Evolutionary conservation across 2,113 vertebrate genomes (phyloP), one percentile per base, ranked within the genome.

Genomic region (Laticauda colubrina): DNA sequence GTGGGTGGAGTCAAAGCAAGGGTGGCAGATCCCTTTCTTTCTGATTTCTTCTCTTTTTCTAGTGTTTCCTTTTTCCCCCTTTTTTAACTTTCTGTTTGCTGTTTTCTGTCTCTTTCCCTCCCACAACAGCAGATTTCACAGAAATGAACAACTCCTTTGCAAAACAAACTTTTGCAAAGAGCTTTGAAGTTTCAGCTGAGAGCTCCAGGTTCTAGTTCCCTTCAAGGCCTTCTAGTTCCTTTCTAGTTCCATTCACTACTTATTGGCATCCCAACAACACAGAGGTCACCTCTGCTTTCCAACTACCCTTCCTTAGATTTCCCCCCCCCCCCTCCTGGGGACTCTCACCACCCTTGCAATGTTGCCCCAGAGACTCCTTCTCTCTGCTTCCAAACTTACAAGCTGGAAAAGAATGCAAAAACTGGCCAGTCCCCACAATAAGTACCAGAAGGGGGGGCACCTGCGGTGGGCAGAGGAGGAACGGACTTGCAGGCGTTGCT

Each of bases 351-450:
- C 43, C 89, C 89, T 89, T 89, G 34, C 5, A 89, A 39, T 56
- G 57, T 8, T 39, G 34, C 90, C 64, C 64, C 51, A n/a, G 29
- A 75, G 10, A 24, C 4, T 20, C 75, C 34, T 39, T 29, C 54
- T 75, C 48, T 26, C 23, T 21, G 23, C 75, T 85, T 75, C 34
- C 43, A 85, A 91, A 91, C 54, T 91, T 91, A 91, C 90, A 2
- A 91, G 75, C 12, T 39, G 54, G 54, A 29, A 45, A 43, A 91
- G 75, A 85, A 85, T 18, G 90, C 75, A 91, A 57, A 91, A 85
- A 43, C 34, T 91, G 4, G 14, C 90, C 90, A 91, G 75, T 55
- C 90, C 90, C 90, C 90, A 85, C 51, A 91, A 91, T 91, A 91
- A 85, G 90, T 91, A 91, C 90, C 90, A 7, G 90, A 85, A 91